phyloP scores from a whole-genome alignment of 2,113 vertebrate genomes.

The Ophiodon elongatus region DNA sequence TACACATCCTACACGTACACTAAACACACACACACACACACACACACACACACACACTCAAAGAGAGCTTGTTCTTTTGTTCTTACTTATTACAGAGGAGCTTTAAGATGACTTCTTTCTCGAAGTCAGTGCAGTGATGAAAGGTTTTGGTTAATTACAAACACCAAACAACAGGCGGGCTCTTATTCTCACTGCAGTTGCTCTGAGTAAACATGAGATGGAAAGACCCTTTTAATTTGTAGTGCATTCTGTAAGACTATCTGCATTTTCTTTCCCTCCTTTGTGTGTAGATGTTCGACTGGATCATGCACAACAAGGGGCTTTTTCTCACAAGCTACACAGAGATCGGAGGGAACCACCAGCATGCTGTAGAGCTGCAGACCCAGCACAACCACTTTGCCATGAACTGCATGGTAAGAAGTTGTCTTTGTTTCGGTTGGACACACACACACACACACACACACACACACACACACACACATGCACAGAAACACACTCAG shows the following conservation, averaged over 20 bases:
- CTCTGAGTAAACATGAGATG: slow-evolving; percentile 8
- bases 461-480: slow-evolving; percentile 4
- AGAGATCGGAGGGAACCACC: slow-evolving; percentile 95
- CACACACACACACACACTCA: slow-evolving; percentile 8
- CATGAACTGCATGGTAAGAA: slow-evolving; percentile 99
- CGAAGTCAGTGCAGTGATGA: slow-evolving; percentile 25
- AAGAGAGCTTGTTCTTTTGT: slow-evolving; percentile 4
- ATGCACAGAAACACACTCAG: slow-evolving; percentile 5
- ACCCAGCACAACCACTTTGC: slow-evolving; percentile 99
- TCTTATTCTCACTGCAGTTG: slow-evolving; percentile 14
- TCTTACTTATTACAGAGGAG: background rate
- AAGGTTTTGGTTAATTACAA: slow-evolving; percentile 36
- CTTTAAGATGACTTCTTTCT: slow-evolving; percentile 2
- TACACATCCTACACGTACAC: no score
- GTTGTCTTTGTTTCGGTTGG: background rate
- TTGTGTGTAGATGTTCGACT: slow-evolving; percentile 94
- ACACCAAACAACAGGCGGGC: slow-evolving; percentile 5
- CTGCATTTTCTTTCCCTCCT: slow-evolving; percentile 25
- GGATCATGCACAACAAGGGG: slow-evolving; percentile 99
- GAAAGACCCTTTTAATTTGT: slow-evolving; percentile 32
- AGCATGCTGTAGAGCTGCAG: slow-evolving; percentile 95
- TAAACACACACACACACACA: background rate
- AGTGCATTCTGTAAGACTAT: slow-evolving; percentile 3
- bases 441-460: slow-evolving; percentile 3
- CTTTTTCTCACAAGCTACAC: slow-evolving; percentile 98